A percentile compares a stretch with the other conserved stretches of the same genome.
These are phyloP conservation scores for Brachyopa scutellaris DNA, from an alignment of 2,888 invertebrate species.

Conservation along the genomic window DNA sequence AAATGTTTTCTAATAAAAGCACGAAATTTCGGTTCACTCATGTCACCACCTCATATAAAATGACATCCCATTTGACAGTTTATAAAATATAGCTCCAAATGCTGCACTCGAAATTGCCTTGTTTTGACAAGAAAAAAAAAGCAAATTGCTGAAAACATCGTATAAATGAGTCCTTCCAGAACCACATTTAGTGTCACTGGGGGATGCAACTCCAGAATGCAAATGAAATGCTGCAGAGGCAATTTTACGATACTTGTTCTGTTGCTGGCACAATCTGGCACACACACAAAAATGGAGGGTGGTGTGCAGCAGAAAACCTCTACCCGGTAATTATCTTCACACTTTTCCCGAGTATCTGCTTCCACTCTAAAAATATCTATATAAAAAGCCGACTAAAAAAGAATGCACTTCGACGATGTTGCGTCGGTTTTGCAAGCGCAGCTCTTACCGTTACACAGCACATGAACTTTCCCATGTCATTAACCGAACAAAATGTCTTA, in stretches of 20 bases:
- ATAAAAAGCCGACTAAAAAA: constrained; percentile 13
- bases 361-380: constrained; percentile 60
- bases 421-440: constrained; percentile 11
- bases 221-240: constrained; percentile 37
- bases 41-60: constrained; percentile 20
- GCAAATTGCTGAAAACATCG: not conserved
- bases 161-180: constrained; percentile 11
- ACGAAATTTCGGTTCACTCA: not conserved
- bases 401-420: constrained; percentile 5
- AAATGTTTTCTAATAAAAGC: constrained; percentile 10
- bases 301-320: constrained; percentile 34
- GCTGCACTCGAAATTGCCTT: constrained; percentile 22
- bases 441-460: constrained; percentile 36
- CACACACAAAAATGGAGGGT: constrained; percentile 39
- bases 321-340: constrained; percentile 49
- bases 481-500: constrained; percentile 65
- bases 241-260: constrained; percentile 49
- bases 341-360: constrained; percentile 50
- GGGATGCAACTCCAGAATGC: constrained; percentile 44
- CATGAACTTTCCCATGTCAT: constrained; percentile 70
- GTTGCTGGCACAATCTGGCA: constrained; percentile 36
- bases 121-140: constrained; percentile 11
- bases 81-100: constrained; percentile 38
- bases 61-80: constrained; percentile 36
- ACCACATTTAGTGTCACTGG: constrained; percentile 19